A percentile compares a stretch with the other conserved stretches of the same genome.
Evolutionary conservation across 2,113 vertebrate genomes (phyloP).

Genomic region (Setophaga kirtlandii): DNA sequence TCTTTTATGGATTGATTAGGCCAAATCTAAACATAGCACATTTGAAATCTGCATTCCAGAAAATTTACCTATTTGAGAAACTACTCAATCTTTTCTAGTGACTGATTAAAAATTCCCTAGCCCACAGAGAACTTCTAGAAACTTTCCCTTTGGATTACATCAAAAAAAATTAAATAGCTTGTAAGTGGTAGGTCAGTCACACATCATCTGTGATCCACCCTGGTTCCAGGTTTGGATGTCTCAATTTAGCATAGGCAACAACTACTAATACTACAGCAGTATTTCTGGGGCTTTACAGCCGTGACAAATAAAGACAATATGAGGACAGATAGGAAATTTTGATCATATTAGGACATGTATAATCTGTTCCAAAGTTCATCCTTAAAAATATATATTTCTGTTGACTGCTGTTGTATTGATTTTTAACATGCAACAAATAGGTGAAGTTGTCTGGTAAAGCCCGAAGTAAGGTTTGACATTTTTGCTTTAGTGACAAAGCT

Average conservation of each 20-base stretch:
- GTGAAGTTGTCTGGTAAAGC: neutral
- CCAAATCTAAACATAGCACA: neutral
- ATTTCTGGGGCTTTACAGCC: neutral
- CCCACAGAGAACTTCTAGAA: neutral
- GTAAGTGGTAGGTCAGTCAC: fast-evolving
- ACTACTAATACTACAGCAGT: neutral
- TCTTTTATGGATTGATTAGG: neutral
- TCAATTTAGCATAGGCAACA: neutral
- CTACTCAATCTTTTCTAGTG: neutral
- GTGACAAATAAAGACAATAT: neutral
- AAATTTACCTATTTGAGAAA: neutral
- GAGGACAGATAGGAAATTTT: neutral
- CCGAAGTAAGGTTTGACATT: neutral
- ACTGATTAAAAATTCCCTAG: neutral
- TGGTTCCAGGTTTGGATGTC: neutral
- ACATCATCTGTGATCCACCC: neutral
- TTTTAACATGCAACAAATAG: neutral
- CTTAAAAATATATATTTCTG: neutral
- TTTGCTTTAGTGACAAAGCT: neutral
- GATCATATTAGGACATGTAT: neutral
- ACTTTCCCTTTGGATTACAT: neutral
- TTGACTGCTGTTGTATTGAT: neutral
- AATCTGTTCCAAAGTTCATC: neutral
- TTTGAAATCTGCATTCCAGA: neutral
- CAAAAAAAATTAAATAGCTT: neutral